Base-by-base conservation (phyloP, 2,797 vertebrate species). In the Rhinogobio ventralis region DNA sequence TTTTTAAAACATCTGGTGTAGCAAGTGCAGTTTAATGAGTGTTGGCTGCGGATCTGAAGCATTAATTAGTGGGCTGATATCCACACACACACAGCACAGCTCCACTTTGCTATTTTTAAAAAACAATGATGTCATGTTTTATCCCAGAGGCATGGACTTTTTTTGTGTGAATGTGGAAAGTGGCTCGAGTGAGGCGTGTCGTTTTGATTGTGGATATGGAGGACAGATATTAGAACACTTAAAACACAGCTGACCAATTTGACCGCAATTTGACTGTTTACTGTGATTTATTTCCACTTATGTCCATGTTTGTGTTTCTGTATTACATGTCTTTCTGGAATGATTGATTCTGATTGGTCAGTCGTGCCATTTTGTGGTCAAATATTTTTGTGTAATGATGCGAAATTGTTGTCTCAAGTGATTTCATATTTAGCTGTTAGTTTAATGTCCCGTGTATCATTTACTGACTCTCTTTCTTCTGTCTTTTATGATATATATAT, bases 21-120 rank as follows among this genome's bases (percentile, higher is more conserved):
- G 81, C 51, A 81, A 86, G 73, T 87, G 64, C 79, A 82, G 75
- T 91, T 85, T 72, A 77, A 82, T 89, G 67, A 88, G 83, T 89
- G 87, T 85, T 91, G 86, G 89, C 87, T 88, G 60, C 13, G 77
- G 90, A 90, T 90, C 84, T 88, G 87, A 91, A 68, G 88, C 82
- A 86, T 82, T 55, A 72, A 84, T 89, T 87, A 89, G 60, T 87
- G 71, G 69, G 36, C 82, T 85, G 76, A 79, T 88, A 81, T 82
- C 79, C 71, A 86, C 46, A 81, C 62, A 81, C 62, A 2, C 28
- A 81, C 57, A 83, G 45, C 15, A 57, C 13, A 67, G 53, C 33
- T 51, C 33, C 55, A 42, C 84, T 92, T 90, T 86, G 67, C 88
- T 91, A 82, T 86, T 88, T 83, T 88, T 91, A 75, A 86, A 42